Percentiles rank a stretch among this genome's conserved stretches.
phyloP scores from a whole-genome alignment of 30 jellyfish, hydroid and myxozoan species.

The Pseudorhiza aurosa region DNA sequence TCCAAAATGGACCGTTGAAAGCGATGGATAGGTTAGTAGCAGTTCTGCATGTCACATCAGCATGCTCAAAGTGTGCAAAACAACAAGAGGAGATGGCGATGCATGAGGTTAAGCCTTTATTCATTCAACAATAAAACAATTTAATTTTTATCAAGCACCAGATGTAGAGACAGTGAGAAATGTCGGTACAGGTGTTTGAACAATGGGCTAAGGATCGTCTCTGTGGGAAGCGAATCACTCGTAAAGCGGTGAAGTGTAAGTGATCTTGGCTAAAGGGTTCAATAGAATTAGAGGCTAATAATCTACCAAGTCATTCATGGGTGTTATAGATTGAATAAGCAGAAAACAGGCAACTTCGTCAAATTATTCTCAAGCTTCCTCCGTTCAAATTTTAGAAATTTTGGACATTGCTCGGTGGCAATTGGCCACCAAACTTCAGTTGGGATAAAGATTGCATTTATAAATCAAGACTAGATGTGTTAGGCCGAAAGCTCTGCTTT shows the following conservation, averaged over 20 bases:
- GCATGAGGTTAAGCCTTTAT: not conserved
- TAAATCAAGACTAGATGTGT: too few relatives aligned
- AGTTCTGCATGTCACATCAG: not conserved
- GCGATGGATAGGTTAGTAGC: too few relatives aligned
- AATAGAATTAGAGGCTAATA: not conserved
- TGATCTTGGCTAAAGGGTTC: constrained; percentile 8
- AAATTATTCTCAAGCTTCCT: too few relatives aligned
- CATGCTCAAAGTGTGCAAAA: constrained; percentile 18
- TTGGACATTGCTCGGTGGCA: too few relatives aligned
- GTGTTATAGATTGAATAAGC: too few relatives aligned
- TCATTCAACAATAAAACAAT: constrained; percentile 8
- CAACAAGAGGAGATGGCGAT: not conserved
- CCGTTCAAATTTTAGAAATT: too few relatives aligned
- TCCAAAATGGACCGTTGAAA: too few relatives aligned
- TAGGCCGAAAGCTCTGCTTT: too few relatives aligned
- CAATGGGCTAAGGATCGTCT: constrained; percentile 28
- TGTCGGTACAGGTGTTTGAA: constrained; percentile 50
- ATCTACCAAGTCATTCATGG: not conserved
- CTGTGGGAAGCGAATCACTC: constrained; percentile 19
- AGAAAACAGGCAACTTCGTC: too few relatives aligned
- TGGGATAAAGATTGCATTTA: too few relatives aligned
- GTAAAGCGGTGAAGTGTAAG: constrained; percentile 2
- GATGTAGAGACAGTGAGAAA: constrained; percentile 41
- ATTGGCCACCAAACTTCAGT: too few relatives aligned
- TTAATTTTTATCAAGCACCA: constrained; percentile 13